Evolutionary conservation across 2,797 vertebrate genomes (phyloP), one percentile per base, ranked within the genome.

Genomic region (Clarias fuscus): DNA sequence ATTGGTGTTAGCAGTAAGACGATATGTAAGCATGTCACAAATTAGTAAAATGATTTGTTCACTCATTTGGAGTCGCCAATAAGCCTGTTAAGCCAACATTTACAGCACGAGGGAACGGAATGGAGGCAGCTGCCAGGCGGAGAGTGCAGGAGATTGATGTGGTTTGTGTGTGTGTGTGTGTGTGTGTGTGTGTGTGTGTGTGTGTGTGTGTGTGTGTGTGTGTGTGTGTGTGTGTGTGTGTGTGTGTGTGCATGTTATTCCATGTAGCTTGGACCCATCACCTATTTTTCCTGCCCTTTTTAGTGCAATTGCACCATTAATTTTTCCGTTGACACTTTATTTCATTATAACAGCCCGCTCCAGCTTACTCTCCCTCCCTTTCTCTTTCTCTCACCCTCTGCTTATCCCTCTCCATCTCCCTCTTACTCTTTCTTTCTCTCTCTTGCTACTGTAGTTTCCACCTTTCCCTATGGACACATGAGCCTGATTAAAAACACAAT

Each of bases 241-340:
- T 65, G 59, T 17, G 61, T 65, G 65, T 85, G 75, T 59, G 43
- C 56, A 15, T 82, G 64, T 72, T 40, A 10, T 64, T 81, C 67
- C 7, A 56, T 87, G 53, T 73, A 82, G 83, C 59, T 62, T 70
- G 48, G 30, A 73, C 68, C 64, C 67, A 58, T 84, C 59, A 72
- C 76, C 58, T 40, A 67, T 78, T 84, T 90, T 48, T 67, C 86
- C 13, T 43, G 22, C 48, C n/a, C 90, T 91, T 88, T 89, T 90
- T 91, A 89, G 86, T 90, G 48, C 85, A 84, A 89, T 89, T 86
- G 75, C 83, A 81, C 87, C 82, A 86, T 88, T 91, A 91, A 91
- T 90, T 90, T 85, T 85, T 64, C 79, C 83, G 84, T 86, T 86
- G 67, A 87, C 83, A 88, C 88, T 90, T 90, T 88, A 86, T 90